Evolutionary conservation across 2,797 vertebrate species (phyloP), one percentile per base, ranked within the genome.

Genomic region (Ibycter americanus): DNA sequence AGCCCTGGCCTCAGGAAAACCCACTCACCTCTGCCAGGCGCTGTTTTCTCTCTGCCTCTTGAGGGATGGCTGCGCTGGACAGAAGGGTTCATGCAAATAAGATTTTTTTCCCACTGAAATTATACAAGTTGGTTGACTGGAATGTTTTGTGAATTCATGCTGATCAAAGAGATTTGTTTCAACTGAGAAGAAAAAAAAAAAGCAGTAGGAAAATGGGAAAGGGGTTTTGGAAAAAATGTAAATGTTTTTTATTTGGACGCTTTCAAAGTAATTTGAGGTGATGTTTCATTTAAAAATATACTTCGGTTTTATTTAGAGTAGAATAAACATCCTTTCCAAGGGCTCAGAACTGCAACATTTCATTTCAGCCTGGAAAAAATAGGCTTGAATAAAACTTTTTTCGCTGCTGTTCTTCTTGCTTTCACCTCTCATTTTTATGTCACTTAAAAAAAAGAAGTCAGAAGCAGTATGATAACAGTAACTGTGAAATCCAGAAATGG

Each of bases 241-340:
- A 82, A 89, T 90, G 32, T 79, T 97, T 95, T 89, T 95, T 92
- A 84, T 93, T 94, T 96, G 86, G 38, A 92, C 2, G 47, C 55
- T 96, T 96, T 94, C 42, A 3, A 94, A 96, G 92, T 93, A 96
- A 96, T 93, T 79, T 94, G 90, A 96, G 81, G 92, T 95, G 93
- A 92, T 95, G 83, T 73, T 95, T 95, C 63, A 87, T 94, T 92
- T 95, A 54, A 94, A 97, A 95, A 94, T 96, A 94, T 61, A 93
- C 90, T 96, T 90, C 61, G 78, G 87, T 88, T 96, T 93, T 96
- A 96, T 96, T 97, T 96, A 84, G 72, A 96, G 32, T 86, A 91
- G 95, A 89, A 84, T 94, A 97, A 97, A 97, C 85, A 95, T 96
- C 92, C 92, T 93, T 90, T 89, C 58, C 22, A 77, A 89, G 58